Base-by-base conservation (phyloP, 2,888 invertebrate species). In the Platyscelio sp. region DNA sequence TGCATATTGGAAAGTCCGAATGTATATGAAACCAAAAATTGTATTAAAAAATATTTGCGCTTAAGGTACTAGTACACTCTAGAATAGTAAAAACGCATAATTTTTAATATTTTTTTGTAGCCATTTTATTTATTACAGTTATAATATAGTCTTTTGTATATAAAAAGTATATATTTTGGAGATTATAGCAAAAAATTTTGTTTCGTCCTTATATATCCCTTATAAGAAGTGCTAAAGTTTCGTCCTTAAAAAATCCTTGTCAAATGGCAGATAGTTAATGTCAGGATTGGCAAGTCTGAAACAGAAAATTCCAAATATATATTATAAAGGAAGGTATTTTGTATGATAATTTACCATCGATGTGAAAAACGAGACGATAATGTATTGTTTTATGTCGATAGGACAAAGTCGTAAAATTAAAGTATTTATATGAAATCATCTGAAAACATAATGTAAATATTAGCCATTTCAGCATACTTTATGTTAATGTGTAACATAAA, bases 401-500 rank as follows among this genome's bases (percentile, higher is more conserved):
- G n/a, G n/a, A n/a, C n/a, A n/a, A n/a, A n/a, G n/a, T n/a, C n/a
- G n/a, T n/a, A n/a, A n/a, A n/a, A n/a, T n/a, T n/a, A n/a, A n/a
- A n/a, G n/a, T n/a, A n/a, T n/a, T n/a, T n/a, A n/a, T n/a, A n/a
- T n/a, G n/a, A n/a, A n/a, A n/a, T n/a, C n/a, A n/a, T n/a, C n/a
- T n/a, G n/a, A n/a, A n/a, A n/a, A n/a, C n/a, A n/a, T n/a, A n/a
- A n/a, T n/a, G n/a, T n/a, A n/a, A n/a, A n/a, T n/a, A n/a, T n/a
- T n/a, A n/a, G n/a, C n/a, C n/a, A n/a, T n/a, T n/a, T n/a, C n/a
- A n/a, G n/a, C n/a, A n/a, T n/a, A n/a, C n/a, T n/a, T n/a, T n/a
- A n/a, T n/a, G n/a, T n/a, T n/a, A n/a, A n/a, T n/a, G n/a, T n/a
- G 33, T 33, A 33, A 33, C 33, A 33, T 61, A 70, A 75, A 51